Percentiles rank a stretch among this genome's conserved stretches.
Evolutionary conservation across 1,140 invertebrate genomes (phyloP).

Genomic region (Caerostris extrusa): DNA sequence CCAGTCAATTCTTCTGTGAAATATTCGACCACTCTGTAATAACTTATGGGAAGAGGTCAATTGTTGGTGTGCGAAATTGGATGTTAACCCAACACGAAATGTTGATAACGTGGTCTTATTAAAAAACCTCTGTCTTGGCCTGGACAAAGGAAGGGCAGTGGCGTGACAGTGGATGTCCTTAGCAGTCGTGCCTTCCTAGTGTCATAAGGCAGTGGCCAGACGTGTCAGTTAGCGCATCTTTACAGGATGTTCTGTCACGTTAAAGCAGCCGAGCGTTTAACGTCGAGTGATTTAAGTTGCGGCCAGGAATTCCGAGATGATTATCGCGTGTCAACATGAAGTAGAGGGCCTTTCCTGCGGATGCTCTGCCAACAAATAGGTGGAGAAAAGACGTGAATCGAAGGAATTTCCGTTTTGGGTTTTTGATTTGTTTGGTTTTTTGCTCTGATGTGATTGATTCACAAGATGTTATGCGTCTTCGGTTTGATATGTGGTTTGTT

Average conservation of each 20-base stretch:
- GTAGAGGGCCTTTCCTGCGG: not conserved
- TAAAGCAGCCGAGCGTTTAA: conserved; percentile 49
- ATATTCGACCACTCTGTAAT: not conserved
- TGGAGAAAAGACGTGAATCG: conserved; percentile 18
- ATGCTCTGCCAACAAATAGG: not conserved
- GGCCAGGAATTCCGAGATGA: conserved; percentile 30
- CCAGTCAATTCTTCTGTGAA: too few relatives aligned
- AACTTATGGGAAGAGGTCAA: not conserved
- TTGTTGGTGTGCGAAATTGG: not conserved
- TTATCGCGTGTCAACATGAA: conserved; percentile 47
- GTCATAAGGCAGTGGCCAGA: not conserved
- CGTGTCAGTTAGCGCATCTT: conserved; percentile 37
- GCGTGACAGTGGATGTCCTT: not conserved
- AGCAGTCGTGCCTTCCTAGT: not conserved
- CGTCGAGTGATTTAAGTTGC: conserved; percentile 3
- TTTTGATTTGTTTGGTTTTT: not conserved
- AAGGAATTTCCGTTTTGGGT: not conserved
- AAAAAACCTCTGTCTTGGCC: not conserved
- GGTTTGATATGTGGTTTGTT: not conserved
- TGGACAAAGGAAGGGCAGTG: not conserved
- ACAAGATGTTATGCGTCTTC: not conserved
- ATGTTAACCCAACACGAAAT: not conserved
- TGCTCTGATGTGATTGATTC: not conserved
- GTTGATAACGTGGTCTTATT: not conserved
- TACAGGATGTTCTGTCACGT: conserved; percentile 50